Evolutionary conservation across 2,797 vertebrate genomes (phyloP).

Genomic region (Acrossocheilus fasciatus): DNA sequence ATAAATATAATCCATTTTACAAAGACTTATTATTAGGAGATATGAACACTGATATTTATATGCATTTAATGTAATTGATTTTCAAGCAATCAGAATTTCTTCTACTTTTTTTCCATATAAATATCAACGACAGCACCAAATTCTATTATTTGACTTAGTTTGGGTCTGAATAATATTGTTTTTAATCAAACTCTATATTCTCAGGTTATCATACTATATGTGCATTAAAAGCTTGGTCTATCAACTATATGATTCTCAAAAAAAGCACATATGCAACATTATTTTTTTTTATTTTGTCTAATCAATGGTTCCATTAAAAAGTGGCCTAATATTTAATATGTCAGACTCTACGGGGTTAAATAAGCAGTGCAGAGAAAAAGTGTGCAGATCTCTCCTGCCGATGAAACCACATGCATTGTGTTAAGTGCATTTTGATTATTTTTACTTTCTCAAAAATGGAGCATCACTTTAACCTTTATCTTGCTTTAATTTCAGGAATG

Average conservation of each 20-base stretch:
- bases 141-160: neutral
- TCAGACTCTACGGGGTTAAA: neutral
- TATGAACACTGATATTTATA: neutral
- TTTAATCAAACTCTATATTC: neutral
- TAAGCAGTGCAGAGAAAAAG: neutral
- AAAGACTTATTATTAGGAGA: no score
- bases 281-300: neutral
- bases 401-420: neutral
- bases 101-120: neutral
- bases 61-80: neutral
- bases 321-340: neutral
- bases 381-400: neutral
- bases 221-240: neutral
- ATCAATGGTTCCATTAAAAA: no score
- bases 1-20: no score
- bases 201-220: neutral
- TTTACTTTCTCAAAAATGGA: neutral
- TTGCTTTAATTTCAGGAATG: constrained; percentile 2
- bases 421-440: neutral
- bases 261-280: neutral
- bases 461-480: neutral
- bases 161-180: neutral
- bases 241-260: neutral
- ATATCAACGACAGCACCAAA: neutral
- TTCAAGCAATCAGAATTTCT: neutral